These are phyloP conservation scores for Drosophila sechellia DNA, from an alignment of 1,140 invertebrate species.

Conservation along the genomic window DNA sequence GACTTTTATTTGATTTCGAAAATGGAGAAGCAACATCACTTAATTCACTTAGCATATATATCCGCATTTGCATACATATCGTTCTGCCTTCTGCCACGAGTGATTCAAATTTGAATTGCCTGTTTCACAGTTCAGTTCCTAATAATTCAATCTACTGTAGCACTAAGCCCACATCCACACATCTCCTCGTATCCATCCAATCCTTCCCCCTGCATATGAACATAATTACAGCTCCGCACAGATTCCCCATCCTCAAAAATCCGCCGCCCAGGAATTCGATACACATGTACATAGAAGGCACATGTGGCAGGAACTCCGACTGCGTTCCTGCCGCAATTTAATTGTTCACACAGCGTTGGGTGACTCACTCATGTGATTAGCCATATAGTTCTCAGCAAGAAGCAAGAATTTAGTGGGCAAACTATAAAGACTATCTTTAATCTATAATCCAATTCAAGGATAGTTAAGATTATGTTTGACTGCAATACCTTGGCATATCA, in stretches of 20 bases:
- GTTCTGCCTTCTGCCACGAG: constrained; percentile 35
- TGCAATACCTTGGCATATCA: background rate
- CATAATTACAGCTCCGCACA: constrained; percentile 34
- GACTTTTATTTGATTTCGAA: constrained; percentile 36
- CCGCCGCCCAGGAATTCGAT: constrained; percentile 1
- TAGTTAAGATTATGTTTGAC: background rate
- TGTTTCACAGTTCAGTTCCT: constrained; percentile 48
- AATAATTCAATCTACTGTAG: constrained; percentile 51
- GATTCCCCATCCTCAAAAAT: background rate
- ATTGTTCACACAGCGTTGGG: constrained; percentile 38
- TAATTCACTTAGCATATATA: constrained; percentile 47
- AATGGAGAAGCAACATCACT: constrained; percentile 39
- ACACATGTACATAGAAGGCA: constrained; percentile 2
- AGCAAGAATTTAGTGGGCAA: no score
- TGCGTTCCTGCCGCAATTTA: constrained; percentile 34
- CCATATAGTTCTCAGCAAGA: background rate
- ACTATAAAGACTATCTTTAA: no score
- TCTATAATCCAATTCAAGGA: no score
- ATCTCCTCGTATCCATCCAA: no score
- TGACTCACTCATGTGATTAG: constrained; percentile 41
- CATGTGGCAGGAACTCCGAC: background rate
- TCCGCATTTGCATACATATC: constrained; percentile 41
- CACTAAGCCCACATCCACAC: constrained; percentile 5
- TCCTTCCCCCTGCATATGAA: constrained; percentile 7
- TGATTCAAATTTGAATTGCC: constrained; percentile 50